Conservation (phyloP, 2,113 vertebrate species). For the Tragelaphus scriptus region DNA sequence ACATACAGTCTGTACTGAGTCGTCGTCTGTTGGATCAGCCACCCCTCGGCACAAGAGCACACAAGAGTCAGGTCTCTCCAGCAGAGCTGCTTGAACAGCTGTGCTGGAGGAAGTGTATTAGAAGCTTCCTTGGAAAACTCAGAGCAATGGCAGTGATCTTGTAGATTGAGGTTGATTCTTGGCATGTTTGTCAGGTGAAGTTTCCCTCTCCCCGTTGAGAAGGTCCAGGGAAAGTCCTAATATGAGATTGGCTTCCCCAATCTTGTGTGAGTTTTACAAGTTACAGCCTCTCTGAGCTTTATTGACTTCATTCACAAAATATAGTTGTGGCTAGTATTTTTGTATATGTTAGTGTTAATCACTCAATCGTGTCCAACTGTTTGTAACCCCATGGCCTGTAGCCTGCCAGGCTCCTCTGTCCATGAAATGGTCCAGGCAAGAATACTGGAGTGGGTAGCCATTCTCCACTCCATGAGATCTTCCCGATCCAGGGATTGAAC, state of each 20-base stretch:
- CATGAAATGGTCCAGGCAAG: neutral
- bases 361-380: neutral
- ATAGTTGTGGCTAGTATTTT: neutral
- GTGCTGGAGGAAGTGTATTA: neutral
- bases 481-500: neutral
- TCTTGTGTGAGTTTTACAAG: neutral
- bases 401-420: neutral
- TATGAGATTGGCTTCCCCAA: neutral
- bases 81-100: neutral
- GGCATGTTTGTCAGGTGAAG: neutral
- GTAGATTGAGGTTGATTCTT: neutral
- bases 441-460: neutral
- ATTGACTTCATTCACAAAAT: neutral
- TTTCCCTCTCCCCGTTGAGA: neutral
- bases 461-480: neutral
- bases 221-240: neutral
- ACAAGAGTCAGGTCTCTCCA: neutral
- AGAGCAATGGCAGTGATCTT: neutral
- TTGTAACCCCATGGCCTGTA: neutral
- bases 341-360: neutral
- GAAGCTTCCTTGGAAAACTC: neutral
- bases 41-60: accelerated
- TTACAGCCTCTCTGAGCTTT: neutral
- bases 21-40: neutral
- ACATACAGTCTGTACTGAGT: neutral